Percentiles rank a stretch among this genome's conserved stretches.
Evolutionary conservation across 2,113 vertebrate genomes (phyloP).

Genomic region (Pseudorhombus dupliciocellatus): DNA sequence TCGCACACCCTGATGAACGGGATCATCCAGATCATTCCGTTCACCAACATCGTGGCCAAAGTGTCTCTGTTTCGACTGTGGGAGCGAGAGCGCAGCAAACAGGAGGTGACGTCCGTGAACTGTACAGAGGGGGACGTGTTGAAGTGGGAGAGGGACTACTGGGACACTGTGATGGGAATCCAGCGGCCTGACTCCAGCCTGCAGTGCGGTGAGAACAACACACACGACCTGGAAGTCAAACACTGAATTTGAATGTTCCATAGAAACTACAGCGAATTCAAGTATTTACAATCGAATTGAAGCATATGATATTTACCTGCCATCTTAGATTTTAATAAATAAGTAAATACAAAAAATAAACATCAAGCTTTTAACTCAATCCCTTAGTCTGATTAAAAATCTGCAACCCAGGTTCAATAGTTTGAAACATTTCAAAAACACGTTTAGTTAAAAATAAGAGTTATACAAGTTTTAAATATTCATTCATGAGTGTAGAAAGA

Average conservation of each 20-base stretch:
- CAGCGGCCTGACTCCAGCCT: constrained; percentile 58
- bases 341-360: constrained; percentile 31
- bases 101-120: constrained; percentile 65
- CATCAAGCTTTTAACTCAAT: constrained; percentile 1
- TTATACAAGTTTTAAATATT: no score
- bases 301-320: constrained; percentile 42
- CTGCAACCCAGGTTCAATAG: no score
- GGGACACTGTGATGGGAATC: constrained; percentile 66
- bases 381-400: no score
- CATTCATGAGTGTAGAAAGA: no score
- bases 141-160: constrained; percentile 82
- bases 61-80: constrained; percentile 88
- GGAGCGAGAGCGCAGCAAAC: constrained; percentile 63
- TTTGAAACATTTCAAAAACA: no score
- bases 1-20: constrained; percentile 61
- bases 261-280: no score
- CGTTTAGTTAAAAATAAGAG: no score
- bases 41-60: constrained; percentile 64
- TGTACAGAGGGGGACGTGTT: constrained; percentile 83
- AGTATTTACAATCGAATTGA: no score
- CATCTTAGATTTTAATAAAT: constrained; percentile 10
- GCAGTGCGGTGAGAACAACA: constrained; percentile 83
- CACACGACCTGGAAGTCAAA: no score
- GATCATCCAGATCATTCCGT: neutral
- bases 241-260: no score